Percentiles rank a stretch among this genome's conserved stretches.
Evolutionary conservation across 2,797 vertebrate genomes (phyloP).

Genomic region (Alauda arvensis): DNA sequence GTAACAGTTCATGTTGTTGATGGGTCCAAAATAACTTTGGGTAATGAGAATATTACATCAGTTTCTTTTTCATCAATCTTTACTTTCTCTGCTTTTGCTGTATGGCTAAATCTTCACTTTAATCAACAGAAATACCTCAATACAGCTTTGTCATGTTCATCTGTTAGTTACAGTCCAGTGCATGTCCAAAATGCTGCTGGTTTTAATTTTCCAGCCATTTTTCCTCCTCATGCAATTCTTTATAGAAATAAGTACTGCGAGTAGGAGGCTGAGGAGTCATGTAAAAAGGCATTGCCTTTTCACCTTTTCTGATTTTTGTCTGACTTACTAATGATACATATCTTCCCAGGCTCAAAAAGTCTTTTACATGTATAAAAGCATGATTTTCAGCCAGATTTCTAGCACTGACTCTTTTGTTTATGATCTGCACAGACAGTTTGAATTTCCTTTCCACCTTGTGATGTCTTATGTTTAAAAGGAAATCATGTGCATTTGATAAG

Average conservation of each 20-base stretch:
- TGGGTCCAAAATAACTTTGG: constrained; percentile 53
- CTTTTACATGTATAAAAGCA: neutral
- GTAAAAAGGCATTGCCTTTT: neutral
- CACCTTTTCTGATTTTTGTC: neutral
- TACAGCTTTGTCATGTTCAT: neutral
- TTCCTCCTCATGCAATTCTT: neutral
- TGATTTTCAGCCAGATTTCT: neutral
- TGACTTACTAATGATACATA: neutral
- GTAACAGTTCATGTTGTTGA: constrained; percentile 62
- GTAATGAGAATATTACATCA: constrained; percentile 36
- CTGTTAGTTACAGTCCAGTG: neutral
- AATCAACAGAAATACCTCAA: neutral
- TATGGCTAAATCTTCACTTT: neutral
- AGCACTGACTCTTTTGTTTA: neutral
- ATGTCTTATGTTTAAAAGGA: neutral
- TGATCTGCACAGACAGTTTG: neutral
- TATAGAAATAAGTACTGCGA: neutral
- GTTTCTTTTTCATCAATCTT: constrained; percentile 20
- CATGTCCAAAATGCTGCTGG: neutral
- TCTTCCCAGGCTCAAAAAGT: neutral
- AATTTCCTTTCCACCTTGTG: neutral
- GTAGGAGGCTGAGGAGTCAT: neutral
- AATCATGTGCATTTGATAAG: neutral
- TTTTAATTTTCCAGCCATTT: neutral
- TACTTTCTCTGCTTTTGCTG: constrained; percentile 18